A percentile compares a stretch with the other conserved stretches of the same genome.
phyloP scores from a whole-genome alignment of 2,797 vertebrate genomes.

The Urocyon cinereoargenteus region DNA sequence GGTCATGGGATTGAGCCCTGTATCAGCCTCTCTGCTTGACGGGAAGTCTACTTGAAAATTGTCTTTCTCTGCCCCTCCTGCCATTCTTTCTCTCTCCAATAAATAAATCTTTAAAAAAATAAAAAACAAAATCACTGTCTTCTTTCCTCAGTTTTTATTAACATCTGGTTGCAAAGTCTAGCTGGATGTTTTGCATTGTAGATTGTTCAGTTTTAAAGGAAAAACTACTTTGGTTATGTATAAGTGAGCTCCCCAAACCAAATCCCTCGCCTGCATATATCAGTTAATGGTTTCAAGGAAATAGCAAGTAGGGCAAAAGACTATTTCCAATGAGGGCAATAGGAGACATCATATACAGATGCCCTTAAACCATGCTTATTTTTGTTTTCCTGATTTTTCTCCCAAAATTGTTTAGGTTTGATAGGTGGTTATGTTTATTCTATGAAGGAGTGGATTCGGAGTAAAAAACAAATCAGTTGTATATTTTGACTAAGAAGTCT shows the following conservation, averaged over 20 bases:
- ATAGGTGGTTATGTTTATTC: neutral
- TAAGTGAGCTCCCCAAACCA: neutral
- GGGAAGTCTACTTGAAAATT: neutral
- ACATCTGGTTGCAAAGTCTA: neutral
- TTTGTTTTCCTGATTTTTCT: constrained; percentile 13
- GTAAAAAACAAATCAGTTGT: neutral
- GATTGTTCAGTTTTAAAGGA: constrained; percentile 21
- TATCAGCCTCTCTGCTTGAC: neutral
- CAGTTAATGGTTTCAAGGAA: neutral
- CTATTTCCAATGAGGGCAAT: neutral
- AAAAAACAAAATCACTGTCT: neutral
- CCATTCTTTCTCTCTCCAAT: neutral
- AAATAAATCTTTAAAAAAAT: neutral
- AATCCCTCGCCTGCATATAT: neutral
- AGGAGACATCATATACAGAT: neutral
- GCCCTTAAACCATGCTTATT: constrained; percentile 3
- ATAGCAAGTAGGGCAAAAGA: neutral
- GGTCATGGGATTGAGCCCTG: neutral
- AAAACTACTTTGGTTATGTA: neutral
- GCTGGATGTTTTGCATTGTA: constrained; percentile 36
- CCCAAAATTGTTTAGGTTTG: constrained; percentile 6
- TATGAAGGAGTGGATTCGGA: neutral
- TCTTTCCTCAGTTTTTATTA: constrained; percentile 20
- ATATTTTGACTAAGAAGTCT: constrained; percentile 11
- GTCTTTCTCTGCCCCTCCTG: neutral